Conservation (phyloP, 2,797 vertebrate species). For the Thaleichthys pacificus region DNA sequence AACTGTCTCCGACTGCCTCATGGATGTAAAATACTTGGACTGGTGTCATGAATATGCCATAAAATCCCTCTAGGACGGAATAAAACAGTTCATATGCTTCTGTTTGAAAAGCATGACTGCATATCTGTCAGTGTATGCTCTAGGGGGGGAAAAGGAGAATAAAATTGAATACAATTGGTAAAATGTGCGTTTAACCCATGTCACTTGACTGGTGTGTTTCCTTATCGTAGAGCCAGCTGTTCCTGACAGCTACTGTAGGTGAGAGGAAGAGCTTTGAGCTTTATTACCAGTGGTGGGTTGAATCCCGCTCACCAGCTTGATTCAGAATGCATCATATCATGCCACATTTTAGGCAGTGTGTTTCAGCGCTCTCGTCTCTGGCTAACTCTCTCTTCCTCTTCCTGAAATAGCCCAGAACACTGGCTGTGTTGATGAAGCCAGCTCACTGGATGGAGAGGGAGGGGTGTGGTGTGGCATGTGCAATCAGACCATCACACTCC, state of each 20-base stretch:
- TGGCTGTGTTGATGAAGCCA: too few species aligned
- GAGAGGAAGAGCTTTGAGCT: not conserved
- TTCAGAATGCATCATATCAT: not conserved
- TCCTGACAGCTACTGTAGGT: conserved; percentile 15
- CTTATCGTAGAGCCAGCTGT: conserved; percentile 28
- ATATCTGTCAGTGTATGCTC: not conserved
- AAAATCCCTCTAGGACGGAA: not conserved
- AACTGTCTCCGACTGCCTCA: not conserved
- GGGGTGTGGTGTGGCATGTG: too few species aligned
- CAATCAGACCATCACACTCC: too few species aligned
- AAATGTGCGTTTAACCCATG: conserved; percentile 41
- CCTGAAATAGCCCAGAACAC: not conserved
- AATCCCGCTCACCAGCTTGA: not conserved
- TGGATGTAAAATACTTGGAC: conserved; percentile 22
- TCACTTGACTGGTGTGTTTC: conserved; percentile 23
- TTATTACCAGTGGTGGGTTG: conserved; percentile 3
- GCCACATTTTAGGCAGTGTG: not conserved
- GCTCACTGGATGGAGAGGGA: too few species aligned
- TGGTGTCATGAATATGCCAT: not conserved
- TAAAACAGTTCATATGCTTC: conserved; percentile 9
- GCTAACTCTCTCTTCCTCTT: not conserved
- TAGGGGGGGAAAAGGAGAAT: conserved; percentile 4
- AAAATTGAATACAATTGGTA: conserved; percentile 17
- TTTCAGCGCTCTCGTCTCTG: not conserved
- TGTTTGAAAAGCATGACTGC: conserved; percentile 14